These are phyloP conservation scores for Amphiprion ocellaris DNA, from an alignment of 2,113 vertebrate genomes.

Conservation along the genomic window DNA sequence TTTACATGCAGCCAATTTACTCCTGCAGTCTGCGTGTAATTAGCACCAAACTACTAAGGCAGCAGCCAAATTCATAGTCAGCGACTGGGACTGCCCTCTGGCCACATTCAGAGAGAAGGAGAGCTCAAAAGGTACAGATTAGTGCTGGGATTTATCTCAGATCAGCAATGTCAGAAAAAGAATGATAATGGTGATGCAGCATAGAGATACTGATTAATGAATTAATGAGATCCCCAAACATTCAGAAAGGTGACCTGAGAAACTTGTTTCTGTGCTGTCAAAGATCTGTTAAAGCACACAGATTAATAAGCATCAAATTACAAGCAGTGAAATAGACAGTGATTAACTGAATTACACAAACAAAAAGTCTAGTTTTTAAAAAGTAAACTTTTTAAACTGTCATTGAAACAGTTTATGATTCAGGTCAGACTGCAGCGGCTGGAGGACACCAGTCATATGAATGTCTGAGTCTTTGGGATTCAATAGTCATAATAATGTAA, in stretches of 20 bases:
- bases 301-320: too few species aligned
- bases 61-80: conserved; percentile 13
- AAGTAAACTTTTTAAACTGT: too few species aligned
- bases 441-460: background rate
- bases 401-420: background rate
- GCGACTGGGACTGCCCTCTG: background rate
- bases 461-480: background rate
- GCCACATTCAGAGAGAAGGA: conserved; percentile 2
- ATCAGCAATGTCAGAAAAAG: conserved; percentile 19
- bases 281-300: too few species aligned
- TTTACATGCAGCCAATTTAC: conserved; percentile 23
- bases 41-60: background rate
- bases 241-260: conserved; percentile 4
- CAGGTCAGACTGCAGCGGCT: too few species aligned
- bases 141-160: conserved; percentile 18
- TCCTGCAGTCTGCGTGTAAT: conserved; percentile 30
- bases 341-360: too few species aligned
- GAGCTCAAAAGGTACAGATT: conserved; percentile 7
- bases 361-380: too few species aligned
- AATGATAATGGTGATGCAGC: conserved; percentile 3
- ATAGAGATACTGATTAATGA: conserved; percentile 22
- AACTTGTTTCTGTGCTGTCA: background rate
- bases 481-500: background rate
- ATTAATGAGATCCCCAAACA: background rate
- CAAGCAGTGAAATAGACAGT: too few species aligned